Evolutionary conservation across 2,113 vertebrate genomes (phyloP).

Genomic region (Setophaga petechia): DNA sequence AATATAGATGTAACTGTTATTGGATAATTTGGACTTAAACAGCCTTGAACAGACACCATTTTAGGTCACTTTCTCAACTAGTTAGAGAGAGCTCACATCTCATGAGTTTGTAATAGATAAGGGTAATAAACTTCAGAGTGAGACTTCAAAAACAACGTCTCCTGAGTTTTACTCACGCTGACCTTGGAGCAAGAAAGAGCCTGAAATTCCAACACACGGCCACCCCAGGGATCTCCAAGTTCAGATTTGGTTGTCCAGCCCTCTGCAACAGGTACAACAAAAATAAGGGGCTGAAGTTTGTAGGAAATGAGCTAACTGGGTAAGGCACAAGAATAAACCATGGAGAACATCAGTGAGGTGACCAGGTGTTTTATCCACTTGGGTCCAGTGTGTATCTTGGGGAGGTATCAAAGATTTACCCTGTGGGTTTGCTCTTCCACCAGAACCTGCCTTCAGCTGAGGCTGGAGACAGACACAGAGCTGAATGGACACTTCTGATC

Average conservation of each 20-base stretch:
- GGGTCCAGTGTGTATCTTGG: background rate
- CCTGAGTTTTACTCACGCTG: background rate
- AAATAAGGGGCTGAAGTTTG: background rate
- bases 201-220: background rate
- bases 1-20: background rate
- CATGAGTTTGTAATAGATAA: background rate
- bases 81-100: background rate
- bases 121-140: background rate
- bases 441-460: background rate
- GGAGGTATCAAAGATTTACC: background rate
- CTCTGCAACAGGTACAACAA: background rate
- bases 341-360: background rate
- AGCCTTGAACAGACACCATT: background rate
- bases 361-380: background rate
- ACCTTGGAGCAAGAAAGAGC: background rate
- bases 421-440: background rate
- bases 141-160: background rate
- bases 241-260: background rate
- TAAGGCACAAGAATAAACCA: background rate
- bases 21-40: background rate
- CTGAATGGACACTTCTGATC: background rate
- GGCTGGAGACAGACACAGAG: background rate
- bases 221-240: background rate
- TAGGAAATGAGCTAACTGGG: background rate
- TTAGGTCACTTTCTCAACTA: background rate